Base-by-base conservation (phyloP, 2,113 vertebrate genomes). In the Cheirogaleus medius region DNA sequence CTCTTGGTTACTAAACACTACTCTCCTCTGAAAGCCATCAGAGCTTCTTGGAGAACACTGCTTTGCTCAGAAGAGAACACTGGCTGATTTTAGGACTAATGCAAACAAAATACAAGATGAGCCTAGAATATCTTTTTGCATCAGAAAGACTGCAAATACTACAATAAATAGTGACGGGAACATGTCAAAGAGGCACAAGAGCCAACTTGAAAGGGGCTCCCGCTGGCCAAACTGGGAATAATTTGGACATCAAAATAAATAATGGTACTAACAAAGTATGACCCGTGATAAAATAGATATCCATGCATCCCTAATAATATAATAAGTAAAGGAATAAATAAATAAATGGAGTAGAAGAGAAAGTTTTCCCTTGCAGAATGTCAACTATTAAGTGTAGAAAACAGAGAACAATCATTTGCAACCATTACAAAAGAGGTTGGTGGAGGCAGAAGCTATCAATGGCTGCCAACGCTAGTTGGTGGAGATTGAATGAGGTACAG, bases 221-320 rank as follows among this genome's bases (percentile, higher is more conserved):
- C 27, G 6, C 12, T 64, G 18, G 44, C 8, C 81, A 86, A 76
- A 20, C 1, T n/a, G n/a, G 18, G 27, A 63, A 49, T 32, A 78
- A 12, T n/a, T 86, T 54, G 20, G 74, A 42, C 7, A 76, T 68
- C 34, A 91, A 84, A 78, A 76, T 64, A 42, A 87, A 37, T 66
- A 94, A 68, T 89, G 73, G 3, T 42, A 56, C 37, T 80, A 91
- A 93, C 8, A 21, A 49, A 68, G 68, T 77, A 58, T 17, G 49
- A 85, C 6, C 6, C 49, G 37, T n/a, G 69, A 81, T 64, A 82
- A 71, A 95, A 83, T n/a, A 94, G 74, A 8, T 90, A 94, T 94
- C n/a, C 54, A n/a, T 44, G 42, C 44, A 39, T 54, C 47, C 13
- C 29, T 54, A 88, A 15, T 73, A 29, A 83, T 49, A 63, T 44